phyloP scores from a whole-genome alignment of 2,113 vertebrate genomes.

The Lamprotornis superbus region DNA sequence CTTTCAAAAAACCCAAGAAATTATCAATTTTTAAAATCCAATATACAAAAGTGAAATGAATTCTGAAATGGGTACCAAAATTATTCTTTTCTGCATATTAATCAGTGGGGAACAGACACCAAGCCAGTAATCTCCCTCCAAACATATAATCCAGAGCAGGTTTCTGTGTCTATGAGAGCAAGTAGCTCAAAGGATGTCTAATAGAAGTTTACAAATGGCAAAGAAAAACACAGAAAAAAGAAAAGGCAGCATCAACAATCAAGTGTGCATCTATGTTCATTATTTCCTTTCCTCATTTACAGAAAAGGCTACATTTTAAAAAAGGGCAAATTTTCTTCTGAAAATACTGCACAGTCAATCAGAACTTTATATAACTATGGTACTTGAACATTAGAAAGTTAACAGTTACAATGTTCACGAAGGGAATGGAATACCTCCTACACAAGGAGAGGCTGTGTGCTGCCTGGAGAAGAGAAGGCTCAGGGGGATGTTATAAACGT shows the following conservation, averaged over 20 bases:
- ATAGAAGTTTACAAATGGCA: background rate
- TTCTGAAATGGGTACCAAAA: background rate
- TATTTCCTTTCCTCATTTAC: background rate
- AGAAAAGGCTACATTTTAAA: background rate
- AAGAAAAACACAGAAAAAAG: background rate
- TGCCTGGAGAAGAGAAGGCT: background rate
- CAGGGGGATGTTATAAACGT: background rate
- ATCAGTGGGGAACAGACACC: background rate
- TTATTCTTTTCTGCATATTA: background rate
- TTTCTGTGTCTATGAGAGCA: background rate
- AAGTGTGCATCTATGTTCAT: background rate
- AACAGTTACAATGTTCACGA: background rate
- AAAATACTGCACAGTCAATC: background rate
- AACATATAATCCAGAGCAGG: background rate
- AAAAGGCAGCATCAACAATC: background rate
- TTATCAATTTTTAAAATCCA: background rate
- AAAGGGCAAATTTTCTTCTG: background rate
- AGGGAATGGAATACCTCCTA: background rate
- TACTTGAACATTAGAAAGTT: background rate
- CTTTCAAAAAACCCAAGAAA: background rate
- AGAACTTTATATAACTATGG: background rate
- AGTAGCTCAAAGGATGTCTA: background rate
- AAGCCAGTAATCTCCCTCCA: background rate
- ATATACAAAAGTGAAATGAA: background rate
- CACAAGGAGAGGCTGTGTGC: background rate